Evolutionary conservation across 2,888 invertebrate species (phyloP), one percentile per base, ranked within the genome.

Genomic region (Dexiosoma caninum): DNA sequence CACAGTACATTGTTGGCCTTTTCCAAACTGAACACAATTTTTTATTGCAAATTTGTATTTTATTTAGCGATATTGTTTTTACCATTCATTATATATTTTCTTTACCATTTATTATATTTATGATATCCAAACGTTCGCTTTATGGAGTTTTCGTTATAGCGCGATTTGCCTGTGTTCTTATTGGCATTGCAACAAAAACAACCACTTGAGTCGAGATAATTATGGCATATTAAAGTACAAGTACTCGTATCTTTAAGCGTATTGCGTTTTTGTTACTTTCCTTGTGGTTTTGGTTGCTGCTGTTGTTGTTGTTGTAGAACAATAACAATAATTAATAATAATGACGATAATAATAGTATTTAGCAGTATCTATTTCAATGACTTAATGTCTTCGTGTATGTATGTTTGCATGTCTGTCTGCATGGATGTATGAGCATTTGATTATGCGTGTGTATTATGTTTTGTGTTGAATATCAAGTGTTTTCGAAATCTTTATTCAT

Each of bases 261-360:
- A 75, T 51, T 62, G 16, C 19, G 19, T 30, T 37, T 23, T 27
- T 35, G 12, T n/a, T n/a, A n/a, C n/a, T n/a, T n/a, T n/a, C n/a
- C n/a, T n/a, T n/a, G n/a, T n/a, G n/a, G n/a, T n/a, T n/a, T n/a
- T n/a, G n/a, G n/a, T n/a, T n/a, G n/a, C n/a, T 10, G 14, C 30
- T 42, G 23, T 57, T 74, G 32, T 57, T 32, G 51, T 59, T n/a
- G 40, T 51, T n/a, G 59, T 30, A 32, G 16, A 19, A 42, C 35
- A 77, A 64, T 64, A 70, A 70, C 64, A 77, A 40, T 69, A 69
- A 69, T 70, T 77, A 70, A 77, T 77, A 70, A 77, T 62, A 70
- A 70, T 40, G 70, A 62, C 30, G 77, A 64, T 77, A 77, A 64
- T 77, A 64, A 75, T 66, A 32, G 71, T 42, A 62, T 37, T 77